These are phyloP conservation scores for Rostratula benghalensis DNA, from an alignment of 2,113 vertebrate genomes.

Conservation along the genomic window DNA sequence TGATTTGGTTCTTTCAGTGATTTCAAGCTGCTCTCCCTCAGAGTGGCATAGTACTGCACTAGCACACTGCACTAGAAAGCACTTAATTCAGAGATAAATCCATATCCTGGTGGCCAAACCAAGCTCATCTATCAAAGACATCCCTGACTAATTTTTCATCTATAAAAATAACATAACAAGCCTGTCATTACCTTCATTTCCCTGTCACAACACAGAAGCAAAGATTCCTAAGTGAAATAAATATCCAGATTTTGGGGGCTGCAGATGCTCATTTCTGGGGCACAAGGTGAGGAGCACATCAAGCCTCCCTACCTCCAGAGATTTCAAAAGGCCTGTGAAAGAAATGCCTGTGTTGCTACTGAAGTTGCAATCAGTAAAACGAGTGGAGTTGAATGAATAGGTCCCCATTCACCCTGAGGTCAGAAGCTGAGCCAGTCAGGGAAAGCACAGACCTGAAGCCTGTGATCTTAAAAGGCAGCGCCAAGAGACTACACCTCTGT, in stretches of 20 bases:
- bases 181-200: background rate
- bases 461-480: background rate
- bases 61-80: background rate
- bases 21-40: background rate
- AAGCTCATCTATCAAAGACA: background rate
- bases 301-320: background rate
- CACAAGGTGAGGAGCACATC: background rate
- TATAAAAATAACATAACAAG: background rate
- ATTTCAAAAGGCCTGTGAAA: background rate
- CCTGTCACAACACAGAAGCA: background rate
- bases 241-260: background rate
- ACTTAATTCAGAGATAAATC: background rate
- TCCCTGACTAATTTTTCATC: background rate
- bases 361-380: background rate
- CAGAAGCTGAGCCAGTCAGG: background rate
- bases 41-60: background rate
- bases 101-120: background rate
- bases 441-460: background rate
- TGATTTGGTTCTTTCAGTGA: background rate
- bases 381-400: fast-evolving
- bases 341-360: background rate
- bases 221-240: background rate
- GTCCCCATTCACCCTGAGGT: fast-evolving
- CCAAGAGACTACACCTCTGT: background rate
- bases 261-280: background rate